phyloP scores from a whole-genome alignment of 2,113 vertebrate species.

The Gila orcuttii region DNA sequence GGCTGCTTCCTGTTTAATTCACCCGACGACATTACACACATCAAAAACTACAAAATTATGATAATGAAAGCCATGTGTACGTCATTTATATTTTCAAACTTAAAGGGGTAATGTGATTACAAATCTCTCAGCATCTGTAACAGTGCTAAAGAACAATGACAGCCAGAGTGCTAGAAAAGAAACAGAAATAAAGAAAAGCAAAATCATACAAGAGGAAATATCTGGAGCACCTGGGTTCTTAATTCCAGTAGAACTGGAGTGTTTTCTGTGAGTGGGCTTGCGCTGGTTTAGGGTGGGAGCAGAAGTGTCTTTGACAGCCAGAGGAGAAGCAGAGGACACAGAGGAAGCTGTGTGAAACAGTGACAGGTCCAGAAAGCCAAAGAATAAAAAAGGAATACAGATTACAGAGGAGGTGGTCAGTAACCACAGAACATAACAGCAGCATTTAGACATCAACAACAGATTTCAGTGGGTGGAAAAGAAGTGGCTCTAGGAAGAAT shows the following conservation, averaged over 20 bases:
- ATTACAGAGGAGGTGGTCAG: background rate
- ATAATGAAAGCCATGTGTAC: background rate
- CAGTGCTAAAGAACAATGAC: background rate
- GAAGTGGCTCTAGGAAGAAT: background rate
- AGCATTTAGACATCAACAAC: background rate
- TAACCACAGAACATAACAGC: slow-evolving; percentile 2
- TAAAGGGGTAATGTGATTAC: background rate
- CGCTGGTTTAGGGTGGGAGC: slow-evolving; percentile 42
- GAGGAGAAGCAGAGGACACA: slow-evolving; percentile 41
- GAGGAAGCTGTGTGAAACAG: background rate
- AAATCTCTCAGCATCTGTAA: background rate
- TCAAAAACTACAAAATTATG: background rate
- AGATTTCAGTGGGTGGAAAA: slow-evolving; percentile 10
- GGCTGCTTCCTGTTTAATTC: slow-evolving; percentile 73
- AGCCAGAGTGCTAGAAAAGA: background rate
- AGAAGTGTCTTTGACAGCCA: slow-evolving; percentile 58
- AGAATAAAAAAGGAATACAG: background rate
- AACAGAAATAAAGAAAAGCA: background rate
- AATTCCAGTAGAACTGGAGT: slow-evolving; percentile 56
- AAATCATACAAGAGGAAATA: background rate
- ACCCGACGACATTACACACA: slow-evolving; percentile 24
- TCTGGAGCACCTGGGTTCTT: slow-evolving; percentile 67
- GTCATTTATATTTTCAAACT: slow-evolving; percentile 16
- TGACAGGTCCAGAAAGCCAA: slow-evolving; percentile 41
- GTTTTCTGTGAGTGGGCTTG: slow-evolving; percentile 64